A percentile compares a stretch with the other conserved stretches of the same genome.
These are phyloP conservation scores for Merops nubicus DNA, from an alignment of 2,113 vertebrate genomes.

Conservation along the genomic window DNA sequence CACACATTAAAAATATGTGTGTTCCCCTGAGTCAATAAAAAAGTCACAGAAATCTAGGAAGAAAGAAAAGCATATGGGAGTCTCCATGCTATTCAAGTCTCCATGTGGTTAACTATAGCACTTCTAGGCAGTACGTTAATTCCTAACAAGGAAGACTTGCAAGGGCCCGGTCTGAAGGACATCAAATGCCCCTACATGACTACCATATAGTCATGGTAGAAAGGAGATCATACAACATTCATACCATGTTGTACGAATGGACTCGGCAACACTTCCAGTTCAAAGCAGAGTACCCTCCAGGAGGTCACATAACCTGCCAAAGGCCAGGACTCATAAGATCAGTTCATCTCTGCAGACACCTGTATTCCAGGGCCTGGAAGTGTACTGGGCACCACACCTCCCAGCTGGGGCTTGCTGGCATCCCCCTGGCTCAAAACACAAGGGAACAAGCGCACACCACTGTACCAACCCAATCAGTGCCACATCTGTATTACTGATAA, in stretches of 20 bases:
- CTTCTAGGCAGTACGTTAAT: neutral
- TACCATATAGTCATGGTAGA: too few relatives aligned
- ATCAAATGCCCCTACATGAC: neutral
- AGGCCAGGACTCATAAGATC: neutral
- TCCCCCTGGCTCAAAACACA: neutral
- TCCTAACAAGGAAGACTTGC: neutral
- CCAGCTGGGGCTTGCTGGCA: neutral
- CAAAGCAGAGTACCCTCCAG: neutral
- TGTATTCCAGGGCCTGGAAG: neutral
- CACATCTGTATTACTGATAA: neutral
- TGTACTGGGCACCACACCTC: neutral
- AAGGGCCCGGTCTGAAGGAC: neutral
- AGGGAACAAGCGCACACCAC: neutral
- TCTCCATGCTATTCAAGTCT: neutral
- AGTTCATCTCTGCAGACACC: neutral
- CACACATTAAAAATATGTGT: neutral
- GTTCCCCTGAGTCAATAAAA: neutral
- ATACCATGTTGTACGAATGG: neutral
- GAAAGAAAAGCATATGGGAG: neutral
- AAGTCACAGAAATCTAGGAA: neutral
- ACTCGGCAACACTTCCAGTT: neutral
- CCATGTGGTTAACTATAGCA: neutral
- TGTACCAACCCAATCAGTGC: neutral
- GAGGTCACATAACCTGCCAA: neutral
- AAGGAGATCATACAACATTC: too few relatives aligned